Conservation (phyloP, 92 coral and sea anemone genomes). For the Porites evermanni region DNA sequence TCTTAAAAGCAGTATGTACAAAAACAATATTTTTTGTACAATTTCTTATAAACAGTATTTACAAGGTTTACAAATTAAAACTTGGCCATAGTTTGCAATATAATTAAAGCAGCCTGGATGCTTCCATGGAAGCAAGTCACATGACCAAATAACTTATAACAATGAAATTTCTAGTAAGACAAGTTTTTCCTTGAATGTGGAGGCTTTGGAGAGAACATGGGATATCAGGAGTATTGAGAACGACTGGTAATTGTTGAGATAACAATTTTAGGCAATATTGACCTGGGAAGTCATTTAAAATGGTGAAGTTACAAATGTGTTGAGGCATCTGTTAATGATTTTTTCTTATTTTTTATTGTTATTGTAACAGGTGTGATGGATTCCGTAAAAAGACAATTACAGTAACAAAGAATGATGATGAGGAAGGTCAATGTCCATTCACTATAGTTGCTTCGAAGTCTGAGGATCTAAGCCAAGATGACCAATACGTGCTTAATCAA, state of each 20-base stretch:
- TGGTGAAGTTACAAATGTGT: background rate
- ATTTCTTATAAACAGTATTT: too few relatives aligned
- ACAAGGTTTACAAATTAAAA: background rate
- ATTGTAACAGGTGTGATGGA: slow-evolving; percentile 2
- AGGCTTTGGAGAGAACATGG: background rate
- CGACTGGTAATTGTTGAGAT: background rate
- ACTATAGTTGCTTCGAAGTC: slow-evolving; percentile 7
- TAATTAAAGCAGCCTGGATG: background rate
- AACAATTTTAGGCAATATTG: background rate
- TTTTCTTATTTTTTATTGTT: background rate
- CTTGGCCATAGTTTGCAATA: slow-evolving; percentile 1
- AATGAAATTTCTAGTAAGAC: background rate
- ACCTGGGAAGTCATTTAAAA: background rate
- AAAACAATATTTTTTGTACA: background rate
- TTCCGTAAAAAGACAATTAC: slow-evolving; percentile 4
- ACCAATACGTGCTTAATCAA: slow-evolving; percentile 20
- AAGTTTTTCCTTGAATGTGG: background rate
- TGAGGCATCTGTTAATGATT: background rate
- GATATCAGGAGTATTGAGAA: background rate
- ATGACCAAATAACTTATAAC: background rate
- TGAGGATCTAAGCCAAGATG: background rate
- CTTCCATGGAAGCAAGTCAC: background rate
- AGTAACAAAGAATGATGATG: slow-evolving; percentile 12
- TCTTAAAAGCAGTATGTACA: background rate
- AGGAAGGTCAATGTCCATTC: slow-evolving; percentile 7